A percentile compares a stretch with the other conserved stretches of the same genome.
These are phyloP conservation scores for Pithys albifrons DNA, from an alignment of 2,113 vertebrate species.

Conservation along the genomic window DNA sequence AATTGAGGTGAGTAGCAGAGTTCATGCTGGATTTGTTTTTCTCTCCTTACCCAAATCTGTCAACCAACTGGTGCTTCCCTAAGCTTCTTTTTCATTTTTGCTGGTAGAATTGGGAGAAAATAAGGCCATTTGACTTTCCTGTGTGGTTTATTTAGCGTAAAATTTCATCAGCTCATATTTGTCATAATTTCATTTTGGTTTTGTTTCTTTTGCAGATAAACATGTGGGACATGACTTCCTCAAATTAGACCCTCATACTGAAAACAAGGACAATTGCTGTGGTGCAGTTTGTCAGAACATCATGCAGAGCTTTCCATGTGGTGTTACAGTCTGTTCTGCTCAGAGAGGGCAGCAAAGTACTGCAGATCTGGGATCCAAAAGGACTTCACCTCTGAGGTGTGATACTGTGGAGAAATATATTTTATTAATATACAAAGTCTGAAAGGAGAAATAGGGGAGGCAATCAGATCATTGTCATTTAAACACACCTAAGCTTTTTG, in stretches of 20 bases:
- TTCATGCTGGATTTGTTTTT: neutral
- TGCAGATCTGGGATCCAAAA: neutral
- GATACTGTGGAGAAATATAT: neutral
- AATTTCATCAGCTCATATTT: neutral
- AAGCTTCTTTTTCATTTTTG: neutral
- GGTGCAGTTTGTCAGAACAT: neutral
- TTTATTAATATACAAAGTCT: neutral
- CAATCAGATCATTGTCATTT: neutral
- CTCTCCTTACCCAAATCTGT: neutral
- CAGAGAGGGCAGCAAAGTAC: slow-evolving; percentile 3
- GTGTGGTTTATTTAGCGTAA: neutral
- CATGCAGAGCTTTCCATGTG: neutral
- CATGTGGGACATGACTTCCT: neutral
- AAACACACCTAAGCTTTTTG: neutral
- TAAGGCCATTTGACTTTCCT: neutral
- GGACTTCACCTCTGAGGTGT: neutral
- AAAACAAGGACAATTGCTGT: neutral
- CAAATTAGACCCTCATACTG: neutral
- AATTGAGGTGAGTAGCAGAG: neutral
- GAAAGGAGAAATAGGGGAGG: neutral
- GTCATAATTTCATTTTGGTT: neutral
- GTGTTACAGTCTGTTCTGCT: neutral
- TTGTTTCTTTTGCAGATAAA: neutral
- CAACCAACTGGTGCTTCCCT: neutral
- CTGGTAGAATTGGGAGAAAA: neutral